phyloP scores from a whole-genome alignment of 2,797 vertebrate genomes.

The Tokudaia tokunoshimensis region DNA sequence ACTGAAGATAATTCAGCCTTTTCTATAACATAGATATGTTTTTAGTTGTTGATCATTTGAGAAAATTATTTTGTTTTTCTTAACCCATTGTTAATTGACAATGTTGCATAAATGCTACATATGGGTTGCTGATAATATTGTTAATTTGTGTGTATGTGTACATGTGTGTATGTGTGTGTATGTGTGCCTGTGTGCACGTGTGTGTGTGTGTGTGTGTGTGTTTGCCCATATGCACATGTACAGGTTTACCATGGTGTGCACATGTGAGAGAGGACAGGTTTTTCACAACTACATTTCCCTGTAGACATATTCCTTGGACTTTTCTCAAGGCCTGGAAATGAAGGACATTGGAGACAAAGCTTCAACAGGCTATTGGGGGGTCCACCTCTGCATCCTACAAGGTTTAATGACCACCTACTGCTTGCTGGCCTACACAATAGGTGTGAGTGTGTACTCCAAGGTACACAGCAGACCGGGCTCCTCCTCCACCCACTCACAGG shows the following conservation, averaged over 20 bases:
- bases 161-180: not conserved
- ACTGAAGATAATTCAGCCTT: not conserved
- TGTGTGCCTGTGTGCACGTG: not conserved
- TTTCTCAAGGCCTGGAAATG: not conserved
- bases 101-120: not conserved
- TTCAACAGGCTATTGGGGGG: not conserved
- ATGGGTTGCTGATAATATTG: not conserved
- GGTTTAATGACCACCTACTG: not conserved
- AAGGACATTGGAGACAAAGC: not conserved
- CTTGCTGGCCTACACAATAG: not conserved
- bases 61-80: not conserved
- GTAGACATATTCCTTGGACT: not conserved
- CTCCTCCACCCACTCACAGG: not conserved
- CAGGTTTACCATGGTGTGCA: not conserved
- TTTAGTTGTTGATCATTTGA: not conserved
- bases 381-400: not conserved
- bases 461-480: not conserved
- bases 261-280: not conserved
- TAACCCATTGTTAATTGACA: not conserved
- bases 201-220: not conserved
- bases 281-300: not conserved
- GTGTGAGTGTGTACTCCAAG: too few species aligned
- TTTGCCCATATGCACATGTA: not conserved
- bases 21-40: conserved; percentile 7
- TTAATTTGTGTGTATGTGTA: not conserved